A percentile compares a stretch with the other conserved stretches of the same genome.
Conservation (phyloP, 2,113 vertebrate species). For the Boulengeromyrus knoepffleri region DNA sequence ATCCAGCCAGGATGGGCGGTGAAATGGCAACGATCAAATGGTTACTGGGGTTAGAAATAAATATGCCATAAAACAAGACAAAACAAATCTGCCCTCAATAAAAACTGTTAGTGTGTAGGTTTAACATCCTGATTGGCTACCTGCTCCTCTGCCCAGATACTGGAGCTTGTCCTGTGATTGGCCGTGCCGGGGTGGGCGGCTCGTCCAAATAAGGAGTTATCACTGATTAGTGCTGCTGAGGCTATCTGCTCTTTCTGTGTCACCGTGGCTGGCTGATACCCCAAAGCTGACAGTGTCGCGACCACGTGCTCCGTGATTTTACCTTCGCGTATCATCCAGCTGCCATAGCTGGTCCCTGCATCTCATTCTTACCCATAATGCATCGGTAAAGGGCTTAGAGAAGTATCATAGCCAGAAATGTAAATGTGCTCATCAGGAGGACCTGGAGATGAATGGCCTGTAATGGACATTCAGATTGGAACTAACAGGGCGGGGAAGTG, state of each 20-base stretch:
- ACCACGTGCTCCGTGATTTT: background rate
- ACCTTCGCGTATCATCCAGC: conserved; percentile 1
- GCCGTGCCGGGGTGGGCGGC: background rate
- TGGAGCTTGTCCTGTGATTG: background rate
- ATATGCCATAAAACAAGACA: background rate
- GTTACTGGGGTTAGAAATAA: background rate
- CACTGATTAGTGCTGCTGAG: background rate
- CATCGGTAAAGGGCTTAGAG: background rate
- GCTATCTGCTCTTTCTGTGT: background rate
- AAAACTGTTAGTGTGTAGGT: background rate
- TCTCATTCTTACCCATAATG: conserved; percentile 6
- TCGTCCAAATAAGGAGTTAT: background rate
- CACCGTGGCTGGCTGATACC: background rate
- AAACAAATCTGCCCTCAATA: background rate
- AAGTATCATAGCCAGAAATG: background rate
- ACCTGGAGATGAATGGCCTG: background rate
- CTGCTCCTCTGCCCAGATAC: background rate
- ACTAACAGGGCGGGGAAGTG: background rate
- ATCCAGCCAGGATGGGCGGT: background rate
- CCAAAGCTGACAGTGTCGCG: background rate
- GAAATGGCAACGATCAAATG: background rate
- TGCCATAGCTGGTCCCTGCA: background rate
- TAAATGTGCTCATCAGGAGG: background rate
- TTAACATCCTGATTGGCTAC: background rate
- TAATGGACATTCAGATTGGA: background rate